Conservation (phyloP, 1,140 invertebrate species). For the Dendroctonus ponderosae region DNA sequence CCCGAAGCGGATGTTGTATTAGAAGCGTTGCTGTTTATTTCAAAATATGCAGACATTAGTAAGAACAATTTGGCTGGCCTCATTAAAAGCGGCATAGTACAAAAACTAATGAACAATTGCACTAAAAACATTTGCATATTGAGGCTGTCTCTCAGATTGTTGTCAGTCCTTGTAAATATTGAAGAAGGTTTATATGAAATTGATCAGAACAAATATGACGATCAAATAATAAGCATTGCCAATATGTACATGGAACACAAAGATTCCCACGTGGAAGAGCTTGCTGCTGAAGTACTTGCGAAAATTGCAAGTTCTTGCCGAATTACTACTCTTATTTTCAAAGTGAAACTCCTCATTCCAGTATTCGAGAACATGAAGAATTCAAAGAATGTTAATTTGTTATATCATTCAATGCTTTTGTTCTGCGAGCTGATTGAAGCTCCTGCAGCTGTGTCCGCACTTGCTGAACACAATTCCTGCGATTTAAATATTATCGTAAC, state of each 20-base stretch:
- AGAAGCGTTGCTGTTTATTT: constrained; percentile 41
- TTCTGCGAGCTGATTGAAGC: constrained; percentile 36
- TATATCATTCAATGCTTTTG: constrained; percentile 30
- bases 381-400: constrained; percentile 30
- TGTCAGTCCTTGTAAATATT: constrained; percentile 31
- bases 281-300: constrained; percentile 34
- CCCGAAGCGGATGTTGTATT: constrained; percentile 40
- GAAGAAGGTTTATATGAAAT: constrained; percentile 36
- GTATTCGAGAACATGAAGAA: constrained; percentile 36
- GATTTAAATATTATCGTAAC: constrained; percentile 29
- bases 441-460: constrained; percentile 25
- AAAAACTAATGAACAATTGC: constrained; percentile 36
- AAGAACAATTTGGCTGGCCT: constrained; percentile 36
- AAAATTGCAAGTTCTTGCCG: constrained; percentile 29
- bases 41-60: constrained; percentile 41
- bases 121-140: constrained; percentile 39
- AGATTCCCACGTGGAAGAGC: constrained; percentile 37
- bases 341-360: constrained; percentile 33
- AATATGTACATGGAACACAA: constrained; percentile 35
- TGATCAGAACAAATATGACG: constrained; percentile 38
- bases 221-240: constrained; percentile 33
- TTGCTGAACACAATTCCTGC: constrained; percentile 32
- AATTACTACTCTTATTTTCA: constrained; percentile 34
- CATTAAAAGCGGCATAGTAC: constrained; percentile 30
- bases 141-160: constrained; percentile 35